Percentiles rank a stretch among this genome's conserved stretches.
These are phyloP conservation scores for Serilophus lunatus DNA, from an alignment of 2,113 vertebrate genomes.

Conservation along the genomic window DNA sequence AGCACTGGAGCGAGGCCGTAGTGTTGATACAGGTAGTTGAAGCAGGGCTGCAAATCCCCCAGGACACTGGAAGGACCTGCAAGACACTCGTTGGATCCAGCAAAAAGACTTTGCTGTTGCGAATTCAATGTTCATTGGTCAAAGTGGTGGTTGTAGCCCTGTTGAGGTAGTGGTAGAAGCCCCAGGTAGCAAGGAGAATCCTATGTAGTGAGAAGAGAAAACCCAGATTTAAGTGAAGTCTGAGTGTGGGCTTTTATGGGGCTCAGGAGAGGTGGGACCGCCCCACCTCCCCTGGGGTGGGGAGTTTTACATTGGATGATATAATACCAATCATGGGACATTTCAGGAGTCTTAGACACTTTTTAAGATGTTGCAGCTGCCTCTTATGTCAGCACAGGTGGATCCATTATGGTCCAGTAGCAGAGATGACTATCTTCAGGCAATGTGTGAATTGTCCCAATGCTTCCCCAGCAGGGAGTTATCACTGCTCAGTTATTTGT, in stretches of 20 bases:
- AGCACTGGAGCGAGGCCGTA: background rate
- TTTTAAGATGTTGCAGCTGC: background rate
- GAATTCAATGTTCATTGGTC: background rate
- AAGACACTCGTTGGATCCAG: background rate
- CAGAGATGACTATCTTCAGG: background rate
- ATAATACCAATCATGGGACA: background rate
- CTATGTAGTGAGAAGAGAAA: background rate
- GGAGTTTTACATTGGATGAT: background rate
- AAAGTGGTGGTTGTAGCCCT: background rate
- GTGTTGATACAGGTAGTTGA: background rate
- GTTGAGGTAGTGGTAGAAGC: background rate
- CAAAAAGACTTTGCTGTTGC: background rate
- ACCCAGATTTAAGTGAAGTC: background rate
- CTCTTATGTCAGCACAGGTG: background rate
- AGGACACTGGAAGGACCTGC: background rate
- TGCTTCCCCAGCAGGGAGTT: background rate
- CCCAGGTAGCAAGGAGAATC: background rate
- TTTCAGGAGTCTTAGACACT: background rate
- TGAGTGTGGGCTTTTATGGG: background rate
- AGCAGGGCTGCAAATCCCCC: background rate
- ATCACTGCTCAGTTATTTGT: background rate
- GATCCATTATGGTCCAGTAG: background rate
- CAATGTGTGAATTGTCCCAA: background rate
- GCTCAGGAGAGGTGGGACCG: background rate
- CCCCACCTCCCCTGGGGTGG: background rate